phyloP scores from a whole-genome alignment of 2,113 vertebrate genomes.

The Macheiramphus alcinus region DNA sequence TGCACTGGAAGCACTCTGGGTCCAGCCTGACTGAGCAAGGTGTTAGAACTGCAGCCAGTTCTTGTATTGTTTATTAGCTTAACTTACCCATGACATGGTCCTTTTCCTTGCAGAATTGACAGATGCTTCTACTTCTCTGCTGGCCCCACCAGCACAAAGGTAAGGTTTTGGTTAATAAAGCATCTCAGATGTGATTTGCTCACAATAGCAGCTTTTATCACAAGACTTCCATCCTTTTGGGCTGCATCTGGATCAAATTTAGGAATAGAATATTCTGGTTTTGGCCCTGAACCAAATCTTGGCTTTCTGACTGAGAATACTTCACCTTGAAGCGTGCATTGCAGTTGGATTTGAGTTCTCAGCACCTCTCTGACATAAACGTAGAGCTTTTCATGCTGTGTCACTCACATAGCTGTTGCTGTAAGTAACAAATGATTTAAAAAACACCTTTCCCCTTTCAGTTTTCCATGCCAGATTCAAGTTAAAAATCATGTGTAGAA shows the following conservation, averaged over 20 bases:
- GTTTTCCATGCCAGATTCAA: not conserved
- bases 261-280: not conserved
- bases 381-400: not conserved
- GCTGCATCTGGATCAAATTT: not conserved
- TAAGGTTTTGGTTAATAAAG: not conserved
- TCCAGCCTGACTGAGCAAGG: not conserved
- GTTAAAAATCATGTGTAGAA: not conserved
- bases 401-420: not conserved
- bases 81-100: accelerated
- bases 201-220: not conserved
- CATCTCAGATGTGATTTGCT: not conserved
- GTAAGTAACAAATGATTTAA: not conserved
- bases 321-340: not conserved
- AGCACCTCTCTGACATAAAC: not conserved
- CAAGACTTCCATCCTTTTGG: not conserved
- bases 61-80: not conserved
- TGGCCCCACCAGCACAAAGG: not conserved
- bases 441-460: not conserved
- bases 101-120: not conserved
- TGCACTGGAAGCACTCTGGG: not conserved
- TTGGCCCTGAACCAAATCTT: not conserved
- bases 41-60: not conserved
- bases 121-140: not conserved
- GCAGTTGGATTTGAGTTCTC: not conserved
- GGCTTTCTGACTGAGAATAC: not conserved